A percentile compares a stretch with the other conserved stretches of the same genome.
phyloP scores from a whole-genome alignment of 2,888 invertebrate genomes.

The Galerucella pusilla region DNA sequence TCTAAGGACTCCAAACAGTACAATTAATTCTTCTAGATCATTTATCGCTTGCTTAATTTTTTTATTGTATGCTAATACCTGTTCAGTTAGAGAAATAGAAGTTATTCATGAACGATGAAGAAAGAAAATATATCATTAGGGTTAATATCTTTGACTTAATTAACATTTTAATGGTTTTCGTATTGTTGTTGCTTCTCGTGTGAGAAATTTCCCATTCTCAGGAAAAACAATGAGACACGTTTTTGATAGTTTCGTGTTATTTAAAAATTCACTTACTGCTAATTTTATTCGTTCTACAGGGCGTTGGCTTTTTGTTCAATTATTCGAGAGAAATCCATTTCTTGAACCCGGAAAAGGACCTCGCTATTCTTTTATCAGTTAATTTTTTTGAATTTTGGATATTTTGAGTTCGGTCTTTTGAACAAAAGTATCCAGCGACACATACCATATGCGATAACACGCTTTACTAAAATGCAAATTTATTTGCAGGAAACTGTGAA shows the following conservation, averaged over 20 bases:
- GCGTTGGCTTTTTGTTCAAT: too few species aligned
- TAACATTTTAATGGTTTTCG: constrained; percentile 38
- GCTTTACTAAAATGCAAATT: too few species aligned
- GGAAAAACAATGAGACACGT: constrained; percentile 40
- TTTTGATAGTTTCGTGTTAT: constrained; percentile 45
- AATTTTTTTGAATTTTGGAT: too few species aligned
- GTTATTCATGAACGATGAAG: neutral
- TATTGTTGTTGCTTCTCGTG: constrained; percentile 45
- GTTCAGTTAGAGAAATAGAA: constrained; percentile 2
- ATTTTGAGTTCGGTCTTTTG: too few species aligned
- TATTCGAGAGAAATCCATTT: too few species aligned
- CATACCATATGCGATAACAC: too few species aligned
- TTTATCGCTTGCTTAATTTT: constrained; percentile 19
- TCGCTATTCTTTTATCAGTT: too few species aligned
- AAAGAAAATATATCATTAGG: constrained; percentile 18
- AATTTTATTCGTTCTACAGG: constrained; percentile 9
- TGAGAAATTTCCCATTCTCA: constrained; percentile 53
- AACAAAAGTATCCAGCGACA: too few species aligned
- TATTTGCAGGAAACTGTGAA: too few species aligned
- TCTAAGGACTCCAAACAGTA: neutral
- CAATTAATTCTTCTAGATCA: neutral
- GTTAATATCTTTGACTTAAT: constrained; percentile 16
- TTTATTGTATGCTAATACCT: constrained; percentile 22
- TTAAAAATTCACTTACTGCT: constrained; percentile 29
- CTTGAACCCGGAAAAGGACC: too few species aligned